Evolutionary conservation across 2,113 vertebrate species (phyloP).

Genomic region (Aegithalos caudatus): DNA sequence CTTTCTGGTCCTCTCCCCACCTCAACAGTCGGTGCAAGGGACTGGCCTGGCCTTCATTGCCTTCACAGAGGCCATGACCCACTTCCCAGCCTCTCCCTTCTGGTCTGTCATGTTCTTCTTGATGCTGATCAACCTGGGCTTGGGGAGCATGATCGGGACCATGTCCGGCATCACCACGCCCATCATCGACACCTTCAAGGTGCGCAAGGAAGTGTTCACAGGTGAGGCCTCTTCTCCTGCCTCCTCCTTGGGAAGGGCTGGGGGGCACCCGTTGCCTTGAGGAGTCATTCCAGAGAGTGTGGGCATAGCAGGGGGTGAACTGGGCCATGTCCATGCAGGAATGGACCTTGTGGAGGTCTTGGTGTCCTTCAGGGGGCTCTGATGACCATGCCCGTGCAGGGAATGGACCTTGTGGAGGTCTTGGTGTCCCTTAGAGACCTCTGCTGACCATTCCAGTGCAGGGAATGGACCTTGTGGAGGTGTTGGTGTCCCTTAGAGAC

Average conservation of each 20-base stretch:
- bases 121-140: constrained; percentile 96
- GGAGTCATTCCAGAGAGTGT: not conserved
- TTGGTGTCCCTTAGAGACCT: fast-evolving
- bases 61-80: constrained; percentile 99
- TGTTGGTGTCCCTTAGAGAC: too few relatives aligned
- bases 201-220: constrained; percentile 95
- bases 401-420: not conserved
- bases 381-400: not conserved
- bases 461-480: not conserved
- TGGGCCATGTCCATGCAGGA: not conserved
- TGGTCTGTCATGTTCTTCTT: constrained; percentile 99
- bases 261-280: not conserved
- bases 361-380: not conserved
- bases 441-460: not conserved
- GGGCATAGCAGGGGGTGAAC: fast-evolving
- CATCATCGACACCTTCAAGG: constrained; percentile 95
- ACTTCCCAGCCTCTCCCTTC: constrained; percentile 93
- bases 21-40: constrained; percentile 89
- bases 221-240: constrained; percentile 76
- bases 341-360: not conserved
- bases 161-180: constrained; percentile 98
- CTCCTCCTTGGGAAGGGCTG: not conserved
- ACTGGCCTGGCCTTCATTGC: constrained; percentile 98
- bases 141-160: constrained; percentile 98
- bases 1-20: not conserved